Base-by-base conservation (phyloP, 2,113 vertebrate species). In the Hydrolagus affinis region DNA sequence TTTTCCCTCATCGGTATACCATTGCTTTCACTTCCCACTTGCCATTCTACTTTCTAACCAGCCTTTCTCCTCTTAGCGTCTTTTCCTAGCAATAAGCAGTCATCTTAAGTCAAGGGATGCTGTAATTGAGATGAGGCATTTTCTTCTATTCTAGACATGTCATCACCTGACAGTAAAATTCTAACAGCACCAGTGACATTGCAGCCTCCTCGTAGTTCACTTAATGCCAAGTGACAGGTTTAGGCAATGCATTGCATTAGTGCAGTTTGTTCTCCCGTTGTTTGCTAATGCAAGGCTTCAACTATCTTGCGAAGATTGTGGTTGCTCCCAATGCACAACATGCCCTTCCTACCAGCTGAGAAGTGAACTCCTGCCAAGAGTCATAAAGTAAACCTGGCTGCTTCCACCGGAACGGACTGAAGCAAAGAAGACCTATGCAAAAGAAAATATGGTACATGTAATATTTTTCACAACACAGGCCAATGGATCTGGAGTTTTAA, bases 301-400 rank as follows among this genome's bases (percentile, higher is more conserved):
- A 89, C 91, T 90, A 89, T 90, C 89, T 87, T 86, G 73, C 25
- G 87, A 87, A 77, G 91, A 89, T 90, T 93, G 89, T 86, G 89
- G 91, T 89, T 88, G 90, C 88, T 89, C 89, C 90, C 87, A 89
- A 89, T 89, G 88, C 88, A 86, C 59, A 86, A 86, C 87, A 88
- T 88, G 89, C 89, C 89, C 92, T 21, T 83, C 94, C 95, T 97
- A 99, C 98, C 98, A 99, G 94, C 97, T 99, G 91, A 99, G 96
- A 90, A 99, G 95, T 90, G 97, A 98, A 93, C 96, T 99, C 90
- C 97, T 96, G 85, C 97, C 97, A 89, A 99, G 92, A 85, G 98
- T 99, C 98, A 99, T 99, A 90, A 99, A 99, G 94, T 99, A 99
- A 74, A 99, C 98, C 94, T 99, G 98, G 91, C 97, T 99, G 91